phyloP scores from a whole-genome alignment of 2,888 invertebrate species.

The Chesias legatella region DNA sequence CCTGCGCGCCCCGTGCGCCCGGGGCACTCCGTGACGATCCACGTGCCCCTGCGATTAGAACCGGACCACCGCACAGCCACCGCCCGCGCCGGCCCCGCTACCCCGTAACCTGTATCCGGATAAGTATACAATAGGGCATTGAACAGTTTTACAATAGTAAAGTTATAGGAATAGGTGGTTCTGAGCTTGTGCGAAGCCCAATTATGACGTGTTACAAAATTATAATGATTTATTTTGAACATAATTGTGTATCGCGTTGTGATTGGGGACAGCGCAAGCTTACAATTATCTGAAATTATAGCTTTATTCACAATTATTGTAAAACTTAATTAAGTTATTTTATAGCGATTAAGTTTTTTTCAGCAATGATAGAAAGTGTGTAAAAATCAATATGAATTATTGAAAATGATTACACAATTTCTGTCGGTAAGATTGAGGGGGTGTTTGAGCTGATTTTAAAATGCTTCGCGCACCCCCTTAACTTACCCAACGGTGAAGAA shows the following conservation, averaged over 20 bases:
- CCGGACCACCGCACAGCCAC: conserved; percentile 49
- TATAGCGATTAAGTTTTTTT: conserved; percentile 4
- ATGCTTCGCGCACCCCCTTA: conserved; percentile 11
- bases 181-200: conserved; percentile 1
- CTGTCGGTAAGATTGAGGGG: conserved; percentile 12
- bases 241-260: conserved; percentile 17
- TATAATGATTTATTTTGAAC: conserved; percentile 2
- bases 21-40: conserved; percentile 63
- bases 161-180: conserved; percentile 14
- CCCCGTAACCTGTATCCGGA: background rate
- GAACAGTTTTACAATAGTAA: conserved; percentile 17
- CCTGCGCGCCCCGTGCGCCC: conserved; percentile 52
- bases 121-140: conserved; percentile 11
- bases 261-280: conserved; percentile 6
- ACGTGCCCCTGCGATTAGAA: conserved; percentile 62
- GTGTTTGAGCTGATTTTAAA: conserved; percentile 5
- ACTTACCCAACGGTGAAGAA: conserved; percentile 6
- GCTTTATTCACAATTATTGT: conserved; percentile 22
- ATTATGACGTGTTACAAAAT: conserved; percentile 15
- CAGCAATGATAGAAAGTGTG: conserved; percentile 18
- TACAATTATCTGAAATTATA: conserved; percentile 7
- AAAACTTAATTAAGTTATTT: conserved; percentile 4
- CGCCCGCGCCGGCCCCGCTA: background rate
- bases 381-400: conserved; percentile 9
- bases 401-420: conserved; percentile 22